phyloP scores from a whole-genome alignment of 2,113 vertebrate genomes.

The Ochotona princeps region DNA sequence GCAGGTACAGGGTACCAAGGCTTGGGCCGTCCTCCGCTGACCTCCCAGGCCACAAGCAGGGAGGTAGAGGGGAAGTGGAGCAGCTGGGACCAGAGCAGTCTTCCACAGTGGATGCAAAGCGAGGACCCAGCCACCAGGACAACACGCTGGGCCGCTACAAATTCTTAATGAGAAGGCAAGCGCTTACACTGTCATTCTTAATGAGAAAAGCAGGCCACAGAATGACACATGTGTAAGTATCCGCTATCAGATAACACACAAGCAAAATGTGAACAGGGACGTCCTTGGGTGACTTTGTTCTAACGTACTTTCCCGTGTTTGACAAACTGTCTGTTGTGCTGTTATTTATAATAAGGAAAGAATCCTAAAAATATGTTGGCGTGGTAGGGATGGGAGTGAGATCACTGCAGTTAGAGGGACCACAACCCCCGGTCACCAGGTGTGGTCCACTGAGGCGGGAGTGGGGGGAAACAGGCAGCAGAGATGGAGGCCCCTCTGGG shows the following conservation, averaged over 20 bases:
- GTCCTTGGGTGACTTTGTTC: neutral
- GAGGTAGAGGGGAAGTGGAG: too few relatives aligned
- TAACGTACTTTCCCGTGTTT: neutral
- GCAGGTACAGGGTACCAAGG: too few relatives aligned
- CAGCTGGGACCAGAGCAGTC: too few relatives aligned
- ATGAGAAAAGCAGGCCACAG: neutral
- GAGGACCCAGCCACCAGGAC: too few relatives aligned
- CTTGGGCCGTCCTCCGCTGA: too few relatives aligned
- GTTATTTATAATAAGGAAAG: neutral
- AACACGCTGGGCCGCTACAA: neutral
- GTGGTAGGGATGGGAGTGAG: neutral
- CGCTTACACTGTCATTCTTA: neutral
- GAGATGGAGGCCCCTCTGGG: neutral
- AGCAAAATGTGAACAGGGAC: neutral
- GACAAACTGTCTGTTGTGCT: neutral
- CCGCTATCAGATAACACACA: fast-evolving
- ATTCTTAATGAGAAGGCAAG: neutral
- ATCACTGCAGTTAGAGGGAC: neutral
- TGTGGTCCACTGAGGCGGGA: neutral
- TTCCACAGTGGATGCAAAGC: too few relatives aligned
- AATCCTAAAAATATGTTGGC: too few relatives aligned
- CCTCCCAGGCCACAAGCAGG: too few relatives aligned
- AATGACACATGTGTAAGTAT: neutral
- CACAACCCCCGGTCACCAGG: neutral
- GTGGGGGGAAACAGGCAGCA: neutral